These are phyloP conservation scores for Rhipidura dahli DNA, from an alignment of 2,113 vertebrate species.

Conservation along the genomic window DNA sequence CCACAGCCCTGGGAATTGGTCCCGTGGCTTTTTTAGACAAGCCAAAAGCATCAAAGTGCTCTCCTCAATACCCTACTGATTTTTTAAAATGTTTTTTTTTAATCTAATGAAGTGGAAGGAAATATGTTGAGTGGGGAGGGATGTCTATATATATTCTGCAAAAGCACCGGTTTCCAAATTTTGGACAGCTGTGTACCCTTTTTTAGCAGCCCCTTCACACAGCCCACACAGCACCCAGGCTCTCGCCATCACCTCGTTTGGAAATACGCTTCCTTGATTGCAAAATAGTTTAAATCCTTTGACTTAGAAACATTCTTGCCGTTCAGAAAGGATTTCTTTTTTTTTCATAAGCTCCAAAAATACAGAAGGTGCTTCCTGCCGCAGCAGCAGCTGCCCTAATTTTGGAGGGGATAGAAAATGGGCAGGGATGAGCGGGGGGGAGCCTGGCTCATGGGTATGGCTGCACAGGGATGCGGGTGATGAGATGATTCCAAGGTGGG, in stretches of 20 bases:
- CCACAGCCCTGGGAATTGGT: neutral
- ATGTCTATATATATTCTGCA: constrained; percentile 55
- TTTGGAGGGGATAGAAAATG: neutral
- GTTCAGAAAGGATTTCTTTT: neutral
- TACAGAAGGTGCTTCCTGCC: constrained; percentile 34
- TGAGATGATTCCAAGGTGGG: neutral
- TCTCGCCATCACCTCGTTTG: constrained; percentile 20
- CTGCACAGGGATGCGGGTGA: accelerated
- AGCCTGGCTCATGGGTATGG: accelerated
- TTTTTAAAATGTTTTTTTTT: neutral
- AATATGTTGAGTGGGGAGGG: constrained; percentile 62
- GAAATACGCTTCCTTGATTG: constrained; percentile 51
- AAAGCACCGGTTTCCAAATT: constrained; percentile 42
- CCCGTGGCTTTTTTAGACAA: neutral
- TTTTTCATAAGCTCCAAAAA: neutral
- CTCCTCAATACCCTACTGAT: neutral
- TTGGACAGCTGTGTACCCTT: constrained; percentile 55
- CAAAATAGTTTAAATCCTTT: constrained; percentile 51
- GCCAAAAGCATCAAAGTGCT: neutral
- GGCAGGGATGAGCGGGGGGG: neutral
- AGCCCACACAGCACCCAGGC: constrained; percentile 58
- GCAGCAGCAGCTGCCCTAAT: constrained; percentile 15
- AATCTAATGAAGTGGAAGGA: constrained; percentile 43
- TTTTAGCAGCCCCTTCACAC: constrained; percentile 63
- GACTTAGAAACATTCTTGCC: constrained; percentile 42